Evolutionary conservation across 2,888 invertebrate genomes (phyloP), one percentile per base, ranked within the genome.

Genomic region (Drosophila tanythrix): DNA sequence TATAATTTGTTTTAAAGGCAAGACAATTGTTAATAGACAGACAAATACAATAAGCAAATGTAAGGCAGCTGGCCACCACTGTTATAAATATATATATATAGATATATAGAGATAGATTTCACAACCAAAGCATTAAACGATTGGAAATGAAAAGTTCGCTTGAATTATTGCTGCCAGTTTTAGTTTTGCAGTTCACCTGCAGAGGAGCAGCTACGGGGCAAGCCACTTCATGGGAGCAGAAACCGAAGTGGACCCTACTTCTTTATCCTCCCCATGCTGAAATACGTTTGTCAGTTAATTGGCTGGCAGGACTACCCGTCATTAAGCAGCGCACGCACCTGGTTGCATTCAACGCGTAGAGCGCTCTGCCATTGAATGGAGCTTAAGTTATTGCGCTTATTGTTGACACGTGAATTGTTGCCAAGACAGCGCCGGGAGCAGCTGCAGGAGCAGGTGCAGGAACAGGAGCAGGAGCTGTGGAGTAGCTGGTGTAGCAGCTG

Each of bases 371-470:
- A 87, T 75, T 83, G 82, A 83, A 87, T 84, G 83, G 62, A 78
- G 71, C 87, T 87, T 87, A 87, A 89, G 84, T 87, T 84, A 86
- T 89, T 86, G 84, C 82, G 89, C 89, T 88, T 88, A 86, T 89
- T 86, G 86, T 86, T 86, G 89, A 87, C 86, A 86, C 89, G 89
- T 83, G 88, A 82, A 82, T 83, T 66, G 83, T 61, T 73, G 77
- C 65, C 72, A 72, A 67, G 77, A 69, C 64, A 63, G 73, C 67
- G 65, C 52, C 64, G 56, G 69, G 50, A 55, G 27, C 60, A 51
- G 81, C 18, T 7, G 15, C 53, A 33, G 53, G 29, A 66, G 63
- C 57, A 78, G 81, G 13, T 35, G 13, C 35, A 35, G 5, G 13
- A 35, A 35, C 13, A 46, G 55, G 31, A 59, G 62, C 58, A 74